Conservation (phyloP, 2,888 invertebrate genomes). For the Perizoma affinitatum region DNA sequence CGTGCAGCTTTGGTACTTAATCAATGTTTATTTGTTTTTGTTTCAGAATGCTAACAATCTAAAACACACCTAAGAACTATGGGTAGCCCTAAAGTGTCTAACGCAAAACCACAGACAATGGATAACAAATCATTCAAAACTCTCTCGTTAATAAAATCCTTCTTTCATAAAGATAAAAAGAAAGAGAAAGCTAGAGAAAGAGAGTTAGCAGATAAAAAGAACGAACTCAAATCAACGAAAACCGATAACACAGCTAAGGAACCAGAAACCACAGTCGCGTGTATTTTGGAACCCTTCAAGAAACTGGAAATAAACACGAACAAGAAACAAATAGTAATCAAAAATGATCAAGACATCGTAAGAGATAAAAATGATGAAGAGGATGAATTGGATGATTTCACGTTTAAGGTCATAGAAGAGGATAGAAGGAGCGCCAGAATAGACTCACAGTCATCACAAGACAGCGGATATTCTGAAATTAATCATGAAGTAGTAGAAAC, state of each 20-base stretch:
- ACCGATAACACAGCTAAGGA: slow-evolving; percentile 10
- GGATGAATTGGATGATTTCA: slow-evolving; percentile 60
- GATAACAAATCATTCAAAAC: slow-evolving; percentile 60
- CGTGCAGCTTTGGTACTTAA: too few species aligned
- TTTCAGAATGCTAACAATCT: slow-evolving; percentile 37
- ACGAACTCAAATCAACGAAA: slow-evolving; percentile 10
- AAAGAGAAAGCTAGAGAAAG: slow-evolving; percentile 40
- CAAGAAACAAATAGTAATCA: slow-evolving; percentile 19
- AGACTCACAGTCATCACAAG: slow-evolving; percentile 66
- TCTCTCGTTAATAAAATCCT: slow-evolving; percentile 37
- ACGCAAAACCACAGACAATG: slow-evolving; percentile 56
- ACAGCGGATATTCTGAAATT: slow-evolving; percentile 66
- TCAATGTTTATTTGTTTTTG: slow-evolving; percentile 17
- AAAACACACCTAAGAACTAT: slow-evolving; percentile 45
- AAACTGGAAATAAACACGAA: slow-evolving; percentile 19
- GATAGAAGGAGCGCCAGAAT: slow-evolving; percentile 52
- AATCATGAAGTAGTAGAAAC: slow-evolving; percentile 48
- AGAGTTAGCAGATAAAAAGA: slow-evolving; percentile 17
- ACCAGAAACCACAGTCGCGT: slow-evolving; percentile 15
- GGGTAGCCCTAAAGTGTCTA: slow-evolving; percentile 58
- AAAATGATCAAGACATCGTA: slow-evolving; percentile 1
- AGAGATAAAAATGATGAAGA: slow-evolving; percentile 38
- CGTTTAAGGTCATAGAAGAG: slow-evolving; percentile 56
- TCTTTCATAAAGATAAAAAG: slow-evolving; percentile 50
- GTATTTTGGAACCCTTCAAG: slow-evolving; percentile 28